A percentile compares a stretch with the other conserved stretches of the same genome.
Conservation (phyloP, 2,888 invertebrate species). For the Amiota communis region DNA sequence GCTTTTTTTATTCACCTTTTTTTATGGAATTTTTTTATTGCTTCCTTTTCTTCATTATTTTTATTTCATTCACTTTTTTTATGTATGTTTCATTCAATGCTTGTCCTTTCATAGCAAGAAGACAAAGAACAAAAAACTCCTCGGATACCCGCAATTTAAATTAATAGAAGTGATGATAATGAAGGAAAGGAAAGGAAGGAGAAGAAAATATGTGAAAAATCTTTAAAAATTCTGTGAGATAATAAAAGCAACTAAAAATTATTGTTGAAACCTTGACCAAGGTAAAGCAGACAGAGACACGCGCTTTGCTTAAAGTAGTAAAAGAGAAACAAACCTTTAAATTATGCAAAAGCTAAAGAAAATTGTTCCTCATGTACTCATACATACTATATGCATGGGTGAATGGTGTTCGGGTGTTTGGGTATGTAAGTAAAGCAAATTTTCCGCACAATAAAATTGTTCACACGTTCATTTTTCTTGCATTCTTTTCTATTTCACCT, state of each 20-base stretch:
- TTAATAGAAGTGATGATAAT: background rate
- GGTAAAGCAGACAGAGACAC: background rate
- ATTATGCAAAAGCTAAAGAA: slow-evolving; percentile 53
- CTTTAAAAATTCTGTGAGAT: background rate
- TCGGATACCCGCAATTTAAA: slow-evolving; percentile 21
- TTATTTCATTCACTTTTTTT: slow-evolving; percentile 2
- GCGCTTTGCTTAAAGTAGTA: slow-evolving; percentile 2
- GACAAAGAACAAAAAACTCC: background rate
- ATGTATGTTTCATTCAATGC: background rate
- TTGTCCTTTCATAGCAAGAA: background rate
- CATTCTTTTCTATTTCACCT: background rate
- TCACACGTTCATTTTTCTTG: slow-evolving; percentile 49
- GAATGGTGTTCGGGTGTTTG: background rate
- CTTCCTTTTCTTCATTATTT: slow-evolving; percentile 28
- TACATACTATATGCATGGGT: background rate
- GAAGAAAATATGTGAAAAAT: background rate
- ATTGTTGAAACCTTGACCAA: slow-evolving; percentile 11
- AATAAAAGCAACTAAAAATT: background rate
- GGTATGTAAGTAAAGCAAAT: slow-evolving; percentile 41
- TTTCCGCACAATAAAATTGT: slow-evolving; percentile 62
- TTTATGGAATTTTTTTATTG: background rate
- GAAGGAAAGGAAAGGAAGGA: too few relatives aligned
- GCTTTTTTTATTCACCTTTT: background rate
- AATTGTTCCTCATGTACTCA: slow-evolving; percentile 15
- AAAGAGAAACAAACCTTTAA: slow-evolving; percentile 35